Conservation (phyloP, 2,113 vertebrate genomes). For the Sinocyclocheilus maitianheensis region DNA sequence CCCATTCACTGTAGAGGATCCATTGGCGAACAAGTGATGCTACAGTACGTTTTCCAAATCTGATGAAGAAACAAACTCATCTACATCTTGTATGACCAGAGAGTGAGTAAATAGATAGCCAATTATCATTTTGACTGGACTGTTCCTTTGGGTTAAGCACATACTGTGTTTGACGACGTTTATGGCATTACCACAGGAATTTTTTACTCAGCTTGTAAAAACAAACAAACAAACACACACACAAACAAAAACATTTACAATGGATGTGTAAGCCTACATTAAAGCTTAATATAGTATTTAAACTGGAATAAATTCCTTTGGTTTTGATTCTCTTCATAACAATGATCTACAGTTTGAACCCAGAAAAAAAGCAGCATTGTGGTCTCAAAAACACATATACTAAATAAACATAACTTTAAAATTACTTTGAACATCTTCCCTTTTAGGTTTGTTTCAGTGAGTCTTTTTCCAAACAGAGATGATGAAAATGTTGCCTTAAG, state of each 20-base stretch:
- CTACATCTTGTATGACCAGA: not conserved
- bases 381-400: not conserved
- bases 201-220: not conserved
- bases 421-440: slow-evolving; percentile 25
- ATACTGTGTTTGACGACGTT: not conserved
- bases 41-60: not conserved
- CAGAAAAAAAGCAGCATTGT: not conserved
- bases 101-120: not conserved
- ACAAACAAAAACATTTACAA: not conserved
- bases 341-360: not conserved
- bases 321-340: not conserved
- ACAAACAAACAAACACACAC: not conserved
- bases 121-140: not conserved
- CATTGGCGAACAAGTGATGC: not conserved
- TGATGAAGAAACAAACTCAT: not conserved
- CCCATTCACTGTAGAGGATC: not conserved
- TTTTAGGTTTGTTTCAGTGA: slow-evolving; percentile 15
- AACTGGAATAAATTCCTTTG: not conserved
- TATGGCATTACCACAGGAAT: not conserved
- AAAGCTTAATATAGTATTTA: not conserved
- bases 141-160: not conserved
- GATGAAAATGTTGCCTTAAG: slow-evolving; percentile 39
- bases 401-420: slow-evolving; percentile 14
- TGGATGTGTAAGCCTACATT: not conserved
- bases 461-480: slow-evolving; percentile 34